Conservation (phyloP, 2,797 vertebrate genomes). For the Schizopygopsis malacanthus region DNA sequence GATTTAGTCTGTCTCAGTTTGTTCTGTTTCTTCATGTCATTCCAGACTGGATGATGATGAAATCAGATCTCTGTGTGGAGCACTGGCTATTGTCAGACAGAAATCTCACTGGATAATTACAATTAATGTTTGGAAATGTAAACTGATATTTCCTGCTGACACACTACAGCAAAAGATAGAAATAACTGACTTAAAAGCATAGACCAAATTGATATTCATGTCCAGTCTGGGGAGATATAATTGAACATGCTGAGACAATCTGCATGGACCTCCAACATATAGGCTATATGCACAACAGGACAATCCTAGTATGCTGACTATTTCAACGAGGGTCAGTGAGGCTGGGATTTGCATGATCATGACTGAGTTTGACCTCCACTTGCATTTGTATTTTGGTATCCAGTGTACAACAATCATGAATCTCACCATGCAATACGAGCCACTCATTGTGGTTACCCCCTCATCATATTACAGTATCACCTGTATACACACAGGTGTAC, state of each 20-base stretch:
- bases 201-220: background rate
- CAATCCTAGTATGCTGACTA: background rate
- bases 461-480: constrained; percentile 52
- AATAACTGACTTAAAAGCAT: no score
- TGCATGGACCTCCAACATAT: background rate
- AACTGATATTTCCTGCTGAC: no score
- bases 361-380: background rate
- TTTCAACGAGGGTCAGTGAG: constrained; percentile 21
- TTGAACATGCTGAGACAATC: background rate
- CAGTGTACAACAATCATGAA: constrained; percentile 40
- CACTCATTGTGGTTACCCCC: constrained; percentile 43
- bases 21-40: no score
- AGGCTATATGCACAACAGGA: background rate
- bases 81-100: no score
- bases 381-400: constrained; percentile 47
- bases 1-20: no score
- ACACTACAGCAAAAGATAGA: no score
- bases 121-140: no score
- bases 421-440: constrained; percentile 55
- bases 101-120: no score
- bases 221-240: background rate
- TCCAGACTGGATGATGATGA: no score
- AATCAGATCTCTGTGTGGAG: no score
- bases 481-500: constrained; percentile 32
- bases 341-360: constrained; percentile 35